Evolutionary conservation across 1,140 invertebrate species (phyloP), one percentile per base, ranked within the genome.

Genomic region (Oedothorax gibbosus): DNA sequence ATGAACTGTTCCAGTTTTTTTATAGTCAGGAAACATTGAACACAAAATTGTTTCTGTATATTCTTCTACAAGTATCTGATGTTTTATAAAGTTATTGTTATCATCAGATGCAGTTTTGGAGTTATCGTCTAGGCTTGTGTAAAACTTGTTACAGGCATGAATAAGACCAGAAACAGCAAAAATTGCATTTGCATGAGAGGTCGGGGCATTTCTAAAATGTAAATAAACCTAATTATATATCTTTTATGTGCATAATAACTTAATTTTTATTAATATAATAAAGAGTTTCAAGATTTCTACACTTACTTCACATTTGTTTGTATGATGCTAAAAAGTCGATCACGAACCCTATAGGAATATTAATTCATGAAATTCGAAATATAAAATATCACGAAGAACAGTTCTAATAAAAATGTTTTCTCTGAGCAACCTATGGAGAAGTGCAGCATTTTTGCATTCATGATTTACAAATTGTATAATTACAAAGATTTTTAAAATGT

Each of bases 141-240:
- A 51, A 57, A 80, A 85, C 53, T 80, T 85, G 56, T 56, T 65
- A 14, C 21, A 6, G 14, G 84, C 84, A 50, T 18, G 62, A 18
- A 85, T 20, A 14, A 85, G 60, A 50, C 85, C 85, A 76, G 68
- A 15, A n/a, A 86, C 51, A 11, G 85, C 85, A 76, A 82, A 77
- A 20, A 86, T 72, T 56, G 85, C 62, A 82, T 86, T 86, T 51
- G 85, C 85, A 76, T 76, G 85, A 35, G 85, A 73, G 11, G 76
- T 73, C 6, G 84, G 53, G 14, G 76, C 62, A 54, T 85, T 85
- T 51, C 77, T 85, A 56, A 64, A 51, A 56, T 20, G 57, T 18
- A 60, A 72, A 69, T 14, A 50, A 80, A 65, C 49, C 49, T 68
- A 35, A 5, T 35, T 35, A 35, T 35, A 35, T 1, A 35, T 35